phyloP scores from a whole-genome alignment of 2,113 vertebrate species.

The Morone chrysops region DNA sequence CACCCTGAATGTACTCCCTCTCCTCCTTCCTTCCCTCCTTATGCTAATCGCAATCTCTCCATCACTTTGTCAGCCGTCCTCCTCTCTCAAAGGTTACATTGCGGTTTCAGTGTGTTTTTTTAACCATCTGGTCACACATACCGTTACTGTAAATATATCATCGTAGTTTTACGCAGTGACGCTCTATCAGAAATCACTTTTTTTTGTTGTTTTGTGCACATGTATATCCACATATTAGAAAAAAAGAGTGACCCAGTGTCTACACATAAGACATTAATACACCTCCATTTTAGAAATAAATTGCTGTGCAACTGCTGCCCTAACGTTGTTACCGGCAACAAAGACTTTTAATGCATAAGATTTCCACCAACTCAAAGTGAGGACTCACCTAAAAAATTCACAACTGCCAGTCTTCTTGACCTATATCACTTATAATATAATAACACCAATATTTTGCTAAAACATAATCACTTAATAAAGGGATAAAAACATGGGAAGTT shows the following conservation, averaged over 20 bases:
- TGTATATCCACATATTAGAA: background rate
- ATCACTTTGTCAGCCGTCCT: slow-evolving; percentile 19
- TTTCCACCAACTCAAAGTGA: no score
- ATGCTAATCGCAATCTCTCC: background rate
- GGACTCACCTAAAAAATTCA: background rate
- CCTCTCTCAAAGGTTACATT: slow-evolving; percentile 2
- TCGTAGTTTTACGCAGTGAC: background rate
- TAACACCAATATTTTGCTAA: background rate
- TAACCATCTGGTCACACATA: slow-evolving; percentile 41
- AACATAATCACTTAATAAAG: background rate
- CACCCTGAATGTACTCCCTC: slow-evolving; percentile 1
- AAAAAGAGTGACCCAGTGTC: background rate
- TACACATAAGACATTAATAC: background rate
- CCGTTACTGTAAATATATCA: slow-evolving; percentile 2
- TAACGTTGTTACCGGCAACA: background rate
- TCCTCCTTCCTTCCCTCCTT: slow-evolving; percentile 3
- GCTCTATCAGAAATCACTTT: background rate
- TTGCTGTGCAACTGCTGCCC: background rate
- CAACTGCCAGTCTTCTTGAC: background rate
- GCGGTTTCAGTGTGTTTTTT: background rate
- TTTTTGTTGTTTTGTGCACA: background rate
- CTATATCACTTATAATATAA: background rate
- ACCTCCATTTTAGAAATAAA: background rate
- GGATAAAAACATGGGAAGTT: background rate
- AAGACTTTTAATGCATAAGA: background rate